These are phyloP conservation scores for Venturia canescens DNA, from an alignment of 1,140 invertebrate species.

Conservation along the genomic window DNA sequence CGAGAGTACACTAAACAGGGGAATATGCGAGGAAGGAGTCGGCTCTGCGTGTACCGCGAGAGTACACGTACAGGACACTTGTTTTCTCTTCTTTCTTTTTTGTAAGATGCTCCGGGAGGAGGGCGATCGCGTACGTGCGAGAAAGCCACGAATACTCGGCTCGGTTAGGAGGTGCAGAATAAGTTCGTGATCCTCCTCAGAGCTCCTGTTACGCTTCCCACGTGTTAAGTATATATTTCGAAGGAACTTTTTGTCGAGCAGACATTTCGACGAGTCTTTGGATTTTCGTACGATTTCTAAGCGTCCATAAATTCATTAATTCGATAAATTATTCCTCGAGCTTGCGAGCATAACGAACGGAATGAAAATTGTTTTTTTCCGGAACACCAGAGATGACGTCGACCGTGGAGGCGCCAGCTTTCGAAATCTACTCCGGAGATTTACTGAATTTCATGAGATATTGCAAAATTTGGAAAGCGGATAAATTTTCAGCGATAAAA, in stretches of 20 bases:
- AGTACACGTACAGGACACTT: constrained; percentile 43
- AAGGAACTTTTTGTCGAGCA: background rate
- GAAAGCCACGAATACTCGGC: constrained; percentile 1
- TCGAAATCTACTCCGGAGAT: constrained; percentile 30
- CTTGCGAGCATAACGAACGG: too few species aligned
- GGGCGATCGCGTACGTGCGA: constrained; percentile 11
- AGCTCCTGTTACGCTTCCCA: constrained; percentile 30
- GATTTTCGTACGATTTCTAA: too few species aligned
- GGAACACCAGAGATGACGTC: background rate
- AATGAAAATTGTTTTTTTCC: too few species aligned
- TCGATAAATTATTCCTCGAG: too few species aligned
- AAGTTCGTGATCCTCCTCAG: background rate
- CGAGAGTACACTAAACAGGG: constrained; percentile 71
- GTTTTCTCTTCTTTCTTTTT: constrained; percentile 10
- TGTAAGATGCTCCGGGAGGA: constrained; percentile 20
- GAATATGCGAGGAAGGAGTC: constrained; percentile 72
- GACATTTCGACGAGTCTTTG: too few species aligned
- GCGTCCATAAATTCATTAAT: too few species aligned
- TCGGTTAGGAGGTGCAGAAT: constrained; percentile 30
- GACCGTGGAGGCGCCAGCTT: constrained; percentile 13
- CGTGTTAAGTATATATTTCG: background rate
- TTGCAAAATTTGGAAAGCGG: constrained; percentile 42
- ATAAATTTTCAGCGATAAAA: constrained; percentile 44
- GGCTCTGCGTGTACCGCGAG: constrained; percentile 52
- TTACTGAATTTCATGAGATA: constrained; percentile 42